These are phyloP conservation scores for Blastomussa wellsi DNA, from an alignment of 92 coral and sea anemone species.

Conservation along the genomic window DNA sequence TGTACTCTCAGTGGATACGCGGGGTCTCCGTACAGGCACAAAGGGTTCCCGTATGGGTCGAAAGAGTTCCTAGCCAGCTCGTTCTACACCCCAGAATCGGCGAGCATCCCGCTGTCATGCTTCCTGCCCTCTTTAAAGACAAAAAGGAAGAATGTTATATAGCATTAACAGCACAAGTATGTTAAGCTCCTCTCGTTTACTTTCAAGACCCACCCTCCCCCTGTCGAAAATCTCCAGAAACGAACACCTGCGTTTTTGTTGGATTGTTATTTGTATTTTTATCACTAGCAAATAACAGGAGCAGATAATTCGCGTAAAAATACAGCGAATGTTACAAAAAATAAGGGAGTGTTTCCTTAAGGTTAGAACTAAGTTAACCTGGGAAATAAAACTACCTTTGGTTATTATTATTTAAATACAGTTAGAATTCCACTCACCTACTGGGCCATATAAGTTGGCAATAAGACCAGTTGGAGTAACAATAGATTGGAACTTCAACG, in stretches of 20 bases:
- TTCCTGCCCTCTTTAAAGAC: constrained; percentile 26
- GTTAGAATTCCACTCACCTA: constrained; percentile 31
- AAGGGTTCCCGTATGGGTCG: constrained; percentile 33
- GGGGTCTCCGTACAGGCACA: constrained; percentile 49
- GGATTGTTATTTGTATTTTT: constrained; percentile 20
- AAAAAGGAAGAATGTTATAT: constrained; percentile 15
- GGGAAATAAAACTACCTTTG: constrained; percentile 23
- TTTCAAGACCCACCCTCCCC: neutral
- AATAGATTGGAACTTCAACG: constrained; percentile 35
- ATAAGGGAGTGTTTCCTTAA: constrained; percentile 14
- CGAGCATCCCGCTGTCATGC: constrained; percentile 36
- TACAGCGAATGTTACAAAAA: constrained; percentile 27
- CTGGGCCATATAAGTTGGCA: constrained; percentile 51
- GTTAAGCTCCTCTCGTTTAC: neutral
- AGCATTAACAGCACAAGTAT: neutral
- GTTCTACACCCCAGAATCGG: constrained; percentile 30
- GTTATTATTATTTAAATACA: constrained; percentile 27
- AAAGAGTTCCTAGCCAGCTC: constrained; percentile 32
- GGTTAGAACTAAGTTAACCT: constrained; percentile 8
- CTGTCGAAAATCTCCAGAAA: constrained; percentile 22
- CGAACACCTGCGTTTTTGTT: neutral
- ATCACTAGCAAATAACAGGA: constrained; percentile 25
- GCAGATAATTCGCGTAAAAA: constrained; percentile 32
- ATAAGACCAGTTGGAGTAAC: constrained; percentile 47
- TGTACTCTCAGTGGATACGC: constrained; percentile 41